These are phyloP conservation scores for Lemur catta DNA, from an alignment of 2,797 vertebrate genomes.

Conservation along the genomic window DNA sequence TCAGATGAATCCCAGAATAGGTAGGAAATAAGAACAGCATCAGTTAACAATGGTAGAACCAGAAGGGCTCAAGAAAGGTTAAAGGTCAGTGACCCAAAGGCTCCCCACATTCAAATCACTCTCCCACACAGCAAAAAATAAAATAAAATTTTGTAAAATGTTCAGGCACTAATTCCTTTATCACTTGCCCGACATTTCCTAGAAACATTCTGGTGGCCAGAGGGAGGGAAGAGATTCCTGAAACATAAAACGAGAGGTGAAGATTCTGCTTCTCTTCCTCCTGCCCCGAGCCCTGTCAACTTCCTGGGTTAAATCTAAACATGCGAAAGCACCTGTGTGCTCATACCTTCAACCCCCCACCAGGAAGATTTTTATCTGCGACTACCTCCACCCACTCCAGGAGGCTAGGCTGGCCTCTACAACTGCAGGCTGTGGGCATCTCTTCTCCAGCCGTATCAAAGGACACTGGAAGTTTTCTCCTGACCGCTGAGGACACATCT, in stretches of 20 bases:
- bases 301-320: background rate
- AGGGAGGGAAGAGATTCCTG: background rate
- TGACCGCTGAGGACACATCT: background rate
- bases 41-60: background rate
- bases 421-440: background rate
- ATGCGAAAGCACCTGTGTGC: background rate
- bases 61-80: background rate
- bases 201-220: background rate
- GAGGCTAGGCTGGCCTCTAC: background rate
- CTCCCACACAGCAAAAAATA: background rate
- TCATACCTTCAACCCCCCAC: background rate
- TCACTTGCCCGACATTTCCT: background rate
- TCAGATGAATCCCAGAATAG: slow-evolving; percentile 14
- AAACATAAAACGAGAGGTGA: background rate
- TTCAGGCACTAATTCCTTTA: background rate
- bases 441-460: background rate
- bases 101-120: background rate
- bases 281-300: background rate
- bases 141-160: background rate
- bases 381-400: background rate
- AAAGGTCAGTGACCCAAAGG: background rate
- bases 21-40: background rate
- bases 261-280: background rate
- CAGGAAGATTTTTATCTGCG: background rate
- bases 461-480: background rate